Base-by-base conservation (phyloP, 2,113 vertebrate species). In the Melanerpes aurifrons region DNA sequence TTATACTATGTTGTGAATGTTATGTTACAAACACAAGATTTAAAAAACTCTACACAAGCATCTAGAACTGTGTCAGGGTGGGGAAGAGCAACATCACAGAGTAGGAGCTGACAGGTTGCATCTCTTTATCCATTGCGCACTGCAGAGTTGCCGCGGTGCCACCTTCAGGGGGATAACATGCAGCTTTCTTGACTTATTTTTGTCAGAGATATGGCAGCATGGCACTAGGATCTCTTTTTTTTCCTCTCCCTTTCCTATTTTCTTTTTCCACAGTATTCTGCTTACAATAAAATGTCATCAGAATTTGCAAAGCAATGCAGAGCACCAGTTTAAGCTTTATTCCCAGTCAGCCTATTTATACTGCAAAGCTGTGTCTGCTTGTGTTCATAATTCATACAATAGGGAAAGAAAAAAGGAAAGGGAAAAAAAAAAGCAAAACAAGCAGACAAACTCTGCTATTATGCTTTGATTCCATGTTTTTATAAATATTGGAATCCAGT, bases 241-340 rank as follows among this genome's bases (percentile, higher is more conserved):
- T 19, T 50, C 22, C 10, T 22, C 22, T 11, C 48, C 48, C 53
- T 93, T 73, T 82, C 74, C 40, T 64, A 40, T 83, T 18, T 14
- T 81, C 82, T 86, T 93, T 67, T 22, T 26, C 5, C 18, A 18
- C 2, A 4, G 31, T 80, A 82, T 93, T 92, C 71, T 92, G 24
- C 48, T 88, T 92, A 71, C 37, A 95, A 87, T 96, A 96, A 97
- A 96, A 67, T 93, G 89, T 93, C 62, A 70, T 45, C 58, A 82
- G 73, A 62, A 85, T 92, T 95, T 94, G 70, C 61, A 77, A 95
- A 96, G 81, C 72, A 94, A 87, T 56, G 63, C 83, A 92, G 82
- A 95, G 29, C 67, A 89, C 81, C 56, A 86, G 62, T 59, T 35
- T 48, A 68, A 85, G 87, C 22, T 66, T 92, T 58, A 91, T 89